A percentile compares a stretch with the other conserved stretches of the same genome.
Conservation (phyloP, 2,113 vertebrate genomes). For the Pantherophis guttatus region DNA sequence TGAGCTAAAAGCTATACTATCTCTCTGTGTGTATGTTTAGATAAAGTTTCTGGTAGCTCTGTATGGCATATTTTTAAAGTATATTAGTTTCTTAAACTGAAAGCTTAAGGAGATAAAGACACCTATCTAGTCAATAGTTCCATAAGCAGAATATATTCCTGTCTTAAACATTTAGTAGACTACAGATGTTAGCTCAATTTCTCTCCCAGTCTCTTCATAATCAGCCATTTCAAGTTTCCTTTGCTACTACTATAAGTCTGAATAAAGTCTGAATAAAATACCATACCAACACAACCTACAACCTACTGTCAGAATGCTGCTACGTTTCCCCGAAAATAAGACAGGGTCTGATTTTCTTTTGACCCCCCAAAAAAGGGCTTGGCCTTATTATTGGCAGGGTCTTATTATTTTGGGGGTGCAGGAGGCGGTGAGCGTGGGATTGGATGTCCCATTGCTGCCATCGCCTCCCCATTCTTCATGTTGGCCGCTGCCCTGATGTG, state of each 20-base stretch:
- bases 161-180: background rate
- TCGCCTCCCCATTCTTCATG: too few species aligned
- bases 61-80: background rate
- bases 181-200: background rate
- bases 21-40: background rate
- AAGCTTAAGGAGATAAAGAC: background rate
- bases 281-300: background rate
- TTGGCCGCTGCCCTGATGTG: too few species aligned
- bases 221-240: background rate
- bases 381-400: too few species aligned
- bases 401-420: too few species aligned
- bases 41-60: background rate
- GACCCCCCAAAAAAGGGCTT: too few species aligned
- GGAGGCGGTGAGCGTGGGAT: too few species aligned
- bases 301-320: background rate
- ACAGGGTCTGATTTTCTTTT: too few species aligned
- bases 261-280: background rate
- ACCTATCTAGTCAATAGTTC: background rate
- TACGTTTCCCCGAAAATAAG: background rate
- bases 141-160: background rate
- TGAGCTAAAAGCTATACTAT: background rate
- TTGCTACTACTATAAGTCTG: background rate
- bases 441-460: too few species aligned
- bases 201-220: background rate
- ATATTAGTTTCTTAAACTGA: background rate